phyloP scores from a whole-genome alignment of 1,140 invertebrate species.

The Liolophura sinensis region DNA sequence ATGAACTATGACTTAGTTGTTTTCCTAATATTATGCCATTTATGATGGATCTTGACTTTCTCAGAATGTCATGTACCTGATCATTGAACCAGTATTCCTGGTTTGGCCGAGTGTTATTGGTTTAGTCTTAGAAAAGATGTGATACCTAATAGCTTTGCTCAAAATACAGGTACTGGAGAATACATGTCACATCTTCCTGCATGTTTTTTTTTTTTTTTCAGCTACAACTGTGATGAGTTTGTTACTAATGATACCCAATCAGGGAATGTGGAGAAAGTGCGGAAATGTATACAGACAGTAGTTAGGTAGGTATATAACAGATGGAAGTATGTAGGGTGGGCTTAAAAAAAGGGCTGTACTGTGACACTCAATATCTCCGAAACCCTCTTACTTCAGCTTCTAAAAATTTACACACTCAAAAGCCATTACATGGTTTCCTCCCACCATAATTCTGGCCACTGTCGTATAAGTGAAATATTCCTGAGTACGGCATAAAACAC shows the following conservation, averaged over 20 bases:
- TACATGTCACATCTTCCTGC: neutral
- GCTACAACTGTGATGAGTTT: slow-evolving; percentile 81
- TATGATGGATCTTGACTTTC: neutral
- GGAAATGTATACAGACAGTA: slow-evolving; percentile 50
- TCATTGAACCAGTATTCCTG: neutral
- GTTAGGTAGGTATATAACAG: slow-evolving; percentile 18
- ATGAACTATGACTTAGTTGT: no score
- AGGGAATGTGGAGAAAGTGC: slow-evolving; percentile 67
- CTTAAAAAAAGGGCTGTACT: neutral
- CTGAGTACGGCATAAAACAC: no score
- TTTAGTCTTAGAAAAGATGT: neutral
- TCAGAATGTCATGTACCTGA: neutral
- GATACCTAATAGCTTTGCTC: neutral
- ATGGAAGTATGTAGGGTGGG: neutral
- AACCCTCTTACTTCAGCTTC: no score
- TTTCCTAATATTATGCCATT: no score
- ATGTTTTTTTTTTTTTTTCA: slow-evolving; percentile 56
- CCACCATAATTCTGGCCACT: no score
- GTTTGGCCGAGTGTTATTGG: neutral
- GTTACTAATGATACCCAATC: slow-evolving; percentile 73
- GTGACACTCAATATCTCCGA: neutral
- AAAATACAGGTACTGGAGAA: neutral
- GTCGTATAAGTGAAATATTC: no score
- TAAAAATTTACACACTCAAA: no score
- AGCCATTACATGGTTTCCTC: no score